Conservation (phyloP, 2,113 vertebrate species). For the Sula dactylatra region DNA sequence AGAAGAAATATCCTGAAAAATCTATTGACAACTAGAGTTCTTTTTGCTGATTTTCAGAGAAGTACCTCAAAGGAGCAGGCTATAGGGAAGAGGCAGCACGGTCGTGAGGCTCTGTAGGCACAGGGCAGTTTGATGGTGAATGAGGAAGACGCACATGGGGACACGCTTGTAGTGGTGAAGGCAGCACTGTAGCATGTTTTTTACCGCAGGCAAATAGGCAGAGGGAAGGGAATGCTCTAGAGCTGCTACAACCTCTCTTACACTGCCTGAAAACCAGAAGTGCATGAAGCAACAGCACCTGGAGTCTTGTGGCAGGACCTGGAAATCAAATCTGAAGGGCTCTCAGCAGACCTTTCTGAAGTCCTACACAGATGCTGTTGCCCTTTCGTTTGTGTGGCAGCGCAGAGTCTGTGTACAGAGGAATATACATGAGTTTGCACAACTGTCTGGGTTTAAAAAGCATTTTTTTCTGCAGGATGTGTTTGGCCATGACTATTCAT, state of each 20-base stretch:
- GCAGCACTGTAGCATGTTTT: rapidly evolving
- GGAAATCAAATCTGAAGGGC: not conserved
- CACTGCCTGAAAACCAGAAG: not conserved
- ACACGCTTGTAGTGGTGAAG: rapidly evolving
- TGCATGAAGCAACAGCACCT: not conserved
- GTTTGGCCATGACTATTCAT: not conserved
- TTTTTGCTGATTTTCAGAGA: not conserved
- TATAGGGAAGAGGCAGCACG: not conserved
- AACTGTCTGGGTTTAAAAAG: not conserved
- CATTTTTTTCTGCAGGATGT: not conserved
- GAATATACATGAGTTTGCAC: not conserved
- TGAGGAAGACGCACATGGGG: not conserved
- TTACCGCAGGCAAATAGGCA: rapidly evolving
- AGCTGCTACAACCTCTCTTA: not conserved
- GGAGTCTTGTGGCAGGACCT: not conserved
- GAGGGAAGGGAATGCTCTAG: not conserved
- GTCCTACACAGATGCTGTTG: not conserved
- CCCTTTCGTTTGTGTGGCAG: not conserved
- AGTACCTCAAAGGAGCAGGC: not conserved
- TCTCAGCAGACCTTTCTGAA: not conserved
- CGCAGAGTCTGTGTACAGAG: no score
- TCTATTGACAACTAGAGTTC: not conserved
- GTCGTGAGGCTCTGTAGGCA: not conserved
- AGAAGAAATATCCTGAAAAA: not conserved
- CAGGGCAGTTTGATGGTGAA: not conserved